Evolutionary conservation across 2,888 invertebrate genomes (phyloP).

Genomic region (Acrobasis suavella): DNA sequence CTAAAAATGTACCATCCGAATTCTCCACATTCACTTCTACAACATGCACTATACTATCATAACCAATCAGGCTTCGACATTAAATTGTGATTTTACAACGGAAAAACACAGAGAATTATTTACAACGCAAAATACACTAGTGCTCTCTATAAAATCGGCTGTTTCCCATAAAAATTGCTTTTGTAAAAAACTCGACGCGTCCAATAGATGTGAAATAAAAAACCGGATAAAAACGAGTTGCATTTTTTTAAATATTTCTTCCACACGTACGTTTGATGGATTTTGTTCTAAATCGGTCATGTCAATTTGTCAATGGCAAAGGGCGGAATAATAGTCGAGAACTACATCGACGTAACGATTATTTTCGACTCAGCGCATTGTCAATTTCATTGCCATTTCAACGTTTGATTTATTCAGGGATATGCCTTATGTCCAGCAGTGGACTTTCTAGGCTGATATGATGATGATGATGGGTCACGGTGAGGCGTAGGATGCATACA

Average conservation of each 20-base stretch:
- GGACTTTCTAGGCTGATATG: too few relatives aligned
- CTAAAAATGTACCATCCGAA: too few relatives aligned
- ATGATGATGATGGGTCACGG: too few relatives aligned
- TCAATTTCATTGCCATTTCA: neutral
- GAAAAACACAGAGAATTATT: conserved; percentile 18
- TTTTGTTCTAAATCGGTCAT: conserved; percentile 9
- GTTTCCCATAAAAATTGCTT: conserved; percentile 19
- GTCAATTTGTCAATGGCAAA: neutral
- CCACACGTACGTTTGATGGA: neutral
- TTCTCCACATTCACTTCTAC: too few relatives aligned
- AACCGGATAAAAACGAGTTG: neutral
- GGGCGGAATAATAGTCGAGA: neutral
- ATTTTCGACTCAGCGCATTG: neutral
- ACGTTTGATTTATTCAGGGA: too few relatives aligned
- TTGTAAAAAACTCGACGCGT: conserved; percentile 16
- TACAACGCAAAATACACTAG: conserved; percentile 14
- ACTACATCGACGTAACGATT: neutral
- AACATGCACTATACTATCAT: neutral
- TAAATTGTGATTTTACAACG: conserved; percentile 13
- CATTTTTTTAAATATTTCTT: conserved; percentile 11
- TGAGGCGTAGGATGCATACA: too few relatives aligned
- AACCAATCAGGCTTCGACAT: conserved; percentile 7
- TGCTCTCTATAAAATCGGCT: conserved; percentile 15
- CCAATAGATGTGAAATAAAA: conserved; percentile 10
- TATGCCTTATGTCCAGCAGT: too few relatives aligned